Evolutionary conservation across 2,888 invertebrate species (phyloP), one percentile per base, ranked within the genome.

Genomic region (Micropterix aruncella): DNA sequence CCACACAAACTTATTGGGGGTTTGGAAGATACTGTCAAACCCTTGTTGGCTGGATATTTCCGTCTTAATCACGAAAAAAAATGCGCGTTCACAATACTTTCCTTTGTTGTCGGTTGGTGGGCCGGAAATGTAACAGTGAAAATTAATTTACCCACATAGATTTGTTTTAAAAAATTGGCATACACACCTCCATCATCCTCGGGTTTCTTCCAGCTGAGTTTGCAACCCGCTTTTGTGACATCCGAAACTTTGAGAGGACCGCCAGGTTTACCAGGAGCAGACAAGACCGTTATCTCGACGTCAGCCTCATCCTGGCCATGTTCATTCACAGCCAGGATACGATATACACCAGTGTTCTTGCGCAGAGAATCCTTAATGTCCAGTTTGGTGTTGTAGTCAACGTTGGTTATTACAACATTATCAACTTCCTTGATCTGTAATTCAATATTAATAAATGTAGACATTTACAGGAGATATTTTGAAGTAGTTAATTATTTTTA

Each of bases 261-360:
- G 50, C 83, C 83, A 1, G 94, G 94, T 56, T 81, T 87, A 48
- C 83, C 75, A 3, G 95, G 94, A 4, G 88, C 79, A 38, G 85
- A 73, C 37, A 76, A 58, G n/a, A 96, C 84, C 1, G 92, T 91
- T 44, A 96, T 80, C 66, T 95, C 94, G 7, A 96, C 89, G 18
- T 92, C 90, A 1, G 93, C 94, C 54, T 91, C 88, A 60, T 96
- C 95, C 47, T 79, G 77, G 27, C 96, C 96, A 56, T 91, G 89
- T 49, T 89, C 79, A 66, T 96, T 96, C 42, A 84, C 84, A 2
- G 95, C 93, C 41, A 81, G 73, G 52, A 96, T 88, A 56, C 84
- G 87, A 71, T 95, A 96, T 1, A 86, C 73, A 37, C 94, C 95
- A 3, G 91, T 89, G 65, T 95, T 87, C 51, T 85, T 79, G 18